Conservation (phyloP, 2,888 invertebrate species). For the Azorinus chamasolen region DNA sequence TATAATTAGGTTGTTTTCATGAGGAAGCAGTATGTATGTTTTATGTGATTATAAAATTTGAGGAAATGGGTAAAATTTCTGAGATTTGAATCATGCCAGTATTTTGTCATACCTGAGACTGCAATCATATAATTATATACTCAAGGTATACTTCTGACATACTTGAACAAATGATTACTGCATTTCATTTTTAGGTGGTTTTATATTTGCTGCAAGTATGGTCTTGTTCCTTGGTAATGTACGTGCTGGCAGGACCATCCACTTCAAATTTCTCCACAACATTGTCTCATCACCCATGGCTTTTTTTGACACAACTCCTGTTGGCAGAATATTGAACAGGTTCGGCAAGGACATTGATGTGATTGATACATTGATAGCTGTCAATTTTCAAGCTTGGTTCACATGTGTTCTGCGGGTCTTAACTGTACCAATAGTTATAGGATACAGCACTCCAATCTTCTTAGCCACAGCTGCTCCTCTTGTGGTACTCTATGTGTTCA, state of each 20-base stretch:
- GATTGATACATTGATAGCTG: slow-evolving; percentile 78
- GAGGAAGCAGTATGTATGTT: too few species aligned
- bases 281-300: slow-evolving; percentile 78
- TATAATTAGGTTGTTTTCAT: too few species aligned
- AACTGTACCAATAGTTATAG: slow-evolving; percentile 77
- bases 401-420: slow-evolving; percentile 68
- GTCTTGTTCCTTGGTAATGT: slow-evolving; percentile 66
- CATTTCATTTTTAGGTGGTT: slow-evolving; percentile 63
- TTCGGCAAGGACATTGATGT: slow-evolving; percentile 83
- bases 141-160: too few species aligned
- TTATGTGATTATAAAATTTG: too few species aligned
- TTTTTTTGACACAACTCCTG: slow-evolving; percentile 84
- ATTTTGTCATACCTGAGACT: too few species aligned
- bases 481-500: slow-evolving; percentile 76
- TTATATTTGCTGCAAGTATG: slow-evolving; percentile 49
- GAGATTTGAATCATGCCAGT: too few species aligned
- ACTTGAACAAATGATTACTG: too few species aligned
- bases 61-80: too few species aligned
- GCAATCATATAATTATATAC: too few species aligned
- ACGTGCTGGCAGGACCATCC: slow-evolving; percentile 69
- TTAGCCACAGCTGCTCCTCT: slow-evolving; percentile 76
- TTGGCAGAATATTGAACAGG: slow-evolving; percentile 82
- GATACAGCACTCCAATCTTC: slow-evolving; percentile 78
- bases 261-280: slow-evolving; percentile 71
- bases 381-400: slow-evolving; percentile 69